These are phyloP conservation scores for Ceriagrion tenellum DNA, from an alignment of 2,888 invertebrate species.

Conservation along the genomic window DNA sequence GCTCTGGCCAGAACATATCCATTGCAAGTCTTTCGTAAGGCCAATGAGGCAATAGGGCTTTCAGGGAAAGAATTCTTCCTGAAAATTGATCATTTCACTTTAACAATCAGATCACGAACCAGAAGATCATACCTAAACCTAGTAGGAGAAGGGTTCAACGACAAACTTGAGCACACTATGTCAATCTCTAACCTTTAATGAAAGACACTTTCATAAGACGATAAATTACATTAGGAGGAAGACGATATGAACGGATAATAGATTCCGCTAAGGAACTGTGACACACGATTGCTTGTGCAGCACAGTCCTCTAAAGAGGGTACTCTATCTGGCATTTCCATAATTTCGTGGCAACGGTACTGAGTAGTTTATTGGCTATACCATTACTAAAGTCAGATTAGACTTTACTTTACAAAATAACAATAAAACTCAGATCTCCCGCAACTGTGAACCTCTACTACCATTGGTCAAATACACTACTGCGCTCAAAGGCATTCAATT, in stretches of 20 bases:
- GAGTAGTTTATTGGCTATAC: background rate
- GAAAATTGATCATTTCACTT: background rate
- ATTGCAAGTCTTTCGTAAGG: slow-evolving; percentile 52
- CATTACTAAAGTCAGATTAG: background rate
- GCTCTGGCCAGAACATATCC: slow-evolving; percentile 53
- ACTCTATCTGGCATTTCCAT: slow-evolving; percentile 47
- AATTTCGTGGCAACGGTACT: background rate
- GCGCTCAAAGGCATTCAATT: too few relatives aligned
- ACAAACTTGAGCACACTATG: too few relatives aligned
- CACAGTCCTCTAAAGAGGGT: slow-evolving; percentile 8
- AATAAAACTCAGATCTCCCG: background rate
- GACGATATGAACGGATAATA: slow-evolving; percentile 47
- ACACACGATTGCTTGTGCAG: slow-evolving; percentile 54
- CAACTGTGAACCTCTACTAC: background rate
- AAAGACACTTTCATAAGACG: slow-evolving; percentile 54
- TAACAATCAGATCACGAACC: background rate
- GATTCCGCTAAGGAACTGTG: slow-evolving; percentile 52
- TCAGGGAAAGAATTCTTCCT: slow-evolving; percentile 58
- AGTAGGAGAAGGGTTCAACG: background rate
- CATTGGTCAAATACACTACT: background rate
- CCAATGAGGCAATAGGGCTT: slow-evolving; percentile 54
- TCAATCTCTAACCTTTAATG: background rate
- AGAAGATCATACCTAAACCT: background rate
- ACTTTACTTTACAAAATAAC: background rate
- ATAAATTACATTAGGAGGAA: slow-evolving; percentile 49